Conservation (phyloP, 2,888 invertebrate species). For the Drosophila kambysellisi region DNA sequence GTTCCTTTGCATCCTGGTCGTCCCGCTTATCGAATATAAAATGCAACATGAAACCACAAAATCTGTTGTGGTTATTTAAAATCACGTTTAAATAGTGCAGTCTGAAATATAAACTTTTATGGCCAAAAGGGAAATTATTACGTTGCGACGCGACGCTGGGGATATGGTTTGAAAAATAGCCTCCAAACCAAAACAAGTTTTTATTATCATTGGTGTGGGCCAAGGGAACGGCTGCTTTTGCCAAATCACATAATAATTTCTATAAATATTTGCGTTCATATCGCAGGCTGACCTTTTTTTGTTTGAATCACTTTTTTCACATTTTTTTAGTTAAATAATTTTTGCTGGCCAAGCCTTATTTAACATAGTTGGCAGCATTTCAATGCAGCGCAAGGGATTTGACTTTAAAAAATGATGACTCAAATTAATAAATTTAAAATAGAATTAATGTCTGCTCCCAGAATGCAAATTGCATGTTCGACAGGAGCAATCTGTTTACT, state of each 20-base stretch:
- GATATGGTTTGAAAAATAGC: constrained; percentile 36
- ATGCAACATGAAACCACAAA: constrained; percentile 75
- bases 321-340: constrained; percentile 11
- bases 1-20: constrained; percentile 37
- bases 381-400: constrained; percentile 55
- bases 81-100: constrained; percentile 69
- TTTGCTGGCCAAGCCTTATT: constrained; percentile 20
- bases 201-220: constrained; percentile 4
- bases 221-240: neutral
- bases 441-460: constrained; percentile 38
- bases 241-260: constrained; percentile 73
- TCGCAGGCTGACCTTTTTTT: constrained; percentile 13
- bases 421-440: constrained; percentile 56
- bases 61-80: constrained; percentile 77
- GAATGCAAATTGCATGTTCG: neutral
- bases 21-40: constrained; percentile 69
- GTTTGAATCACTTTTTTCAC: constrained; percentile 8
- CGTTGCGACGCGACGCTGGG: constrained; percentile 41
- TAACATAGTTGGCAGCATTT: constrained; percentile 18
- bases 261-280: constrained; percentile 75
- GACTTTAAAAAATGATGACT: constrained; percentile 54
- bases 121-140: constrained; percentile 70
- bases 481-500: constrained; percentile 3
- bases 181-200: constrained; percentile 23
- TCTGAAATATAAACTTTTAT: constrained; percentile 66